A percentile compares a stretch with the other conserved stretches of the same genome.
These are phyloP conservation scores for Sclerurus mexicanus DNA, from an alignment of 2,113 vertebrate species.

Conservation along the genomic window DNA sequence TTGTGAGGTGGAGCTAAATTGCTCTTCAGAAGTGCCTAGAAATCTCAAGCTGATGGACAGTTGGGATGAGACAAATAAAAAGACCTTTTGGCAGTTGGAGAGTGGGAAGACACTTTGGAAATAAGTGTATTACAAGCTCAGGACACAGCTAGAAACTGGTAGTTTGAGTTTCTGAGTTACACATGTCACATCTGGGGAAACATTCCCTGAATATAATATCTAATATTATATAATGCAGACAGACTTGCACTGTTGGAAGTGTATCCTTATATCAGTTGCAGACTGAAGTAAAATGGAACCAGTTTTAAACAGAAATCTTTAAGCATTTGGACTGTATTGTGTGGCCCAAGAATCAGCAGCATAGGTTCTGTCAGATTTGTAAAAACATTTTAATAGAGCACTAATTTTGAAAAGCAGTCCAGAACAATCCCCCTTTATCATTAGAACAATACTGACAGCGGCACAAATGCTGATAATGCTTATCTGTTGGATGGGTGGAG, in stretches of 20 bases:
- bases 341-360: background rate
- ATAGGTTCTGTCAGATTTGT: background rate
- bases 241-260: background rate
- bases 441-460: background rate
- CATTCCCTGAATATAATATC: background rate
- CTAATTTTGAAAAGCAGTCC: background rate
- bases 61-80: background rate
- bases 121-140: background rate
- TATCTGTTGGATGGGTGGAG: background rate
- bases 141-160: background rate
- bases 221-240: background rate
- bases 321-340: background rate
- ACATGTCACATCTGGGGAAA: rapidly evolving
- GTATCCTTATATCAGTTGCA: background rate
- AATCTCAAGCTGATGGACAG: background rate
- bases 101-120: background rate
- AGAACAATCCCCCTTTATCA: background rate
- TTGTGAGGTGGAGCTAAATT: background rate
- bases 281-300: background rate
- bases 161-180: background rate
- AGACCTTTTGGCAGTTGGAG: background rate
- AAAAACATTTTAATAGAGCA: background rate
- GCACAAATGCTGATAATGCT: background rate
- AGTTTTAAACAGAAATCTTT: background rate
- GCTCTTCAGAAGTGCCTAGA: background rate